Evolutionary conservation across 2,797 vertebrate genomes (phyloP).

Genomic region (Xenentodon cancila): DNA sequence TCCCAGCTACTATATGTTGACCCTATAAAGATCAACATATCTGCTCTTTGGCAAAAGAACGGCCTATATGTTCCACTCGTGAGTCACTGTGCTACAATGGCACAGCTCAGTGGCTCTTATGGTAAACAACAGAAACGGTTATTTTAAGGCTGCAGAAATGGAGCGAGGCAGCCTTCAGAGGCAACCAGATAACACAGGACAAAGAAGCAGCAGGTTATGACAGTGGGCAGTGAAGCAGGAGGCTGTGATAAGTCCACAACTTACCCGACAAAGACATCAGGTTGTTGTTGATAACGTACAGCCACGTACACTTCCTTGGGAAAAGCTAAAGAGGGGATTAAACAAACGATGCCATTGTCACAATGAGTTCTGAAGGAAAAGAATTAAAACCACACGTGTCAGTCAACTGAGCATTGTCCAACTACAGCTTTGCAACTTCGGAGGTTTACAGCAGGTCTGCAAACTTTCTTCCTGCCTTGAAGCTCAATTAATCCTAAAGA

Average conservation of each 20-base stretch:
- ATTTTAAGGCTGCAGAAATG: conserved; percentile 43
- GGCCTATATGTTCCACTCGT: neutral
- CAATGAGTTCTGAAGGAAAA: neutral
- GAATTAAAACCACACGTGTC: neutral
- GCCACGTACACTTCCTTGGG: conserved; percentile 95
- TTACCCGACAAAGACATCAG: conserved; percentile 98
- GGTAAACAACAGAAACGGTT: conserved; percentile 44
- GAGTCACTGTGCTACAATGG: neutral
- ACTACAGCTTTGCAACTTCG: no score
- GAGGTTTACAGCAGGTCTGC: no score
- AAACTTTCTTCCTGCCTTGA: no score
- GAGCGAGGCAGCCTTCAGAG: conserved; percentile 40
- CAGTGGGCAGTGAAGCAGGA: conserved; percentile 50
- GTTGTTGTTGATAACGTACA: conserved; percentile 99
- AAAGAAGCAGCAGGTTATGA: conserved; percentile 61
- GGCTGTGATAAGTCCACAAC: conserved; percentile 52
- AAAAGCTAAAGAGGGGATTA: conserved; percentile 85
- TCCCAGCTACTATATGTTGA: neutral
- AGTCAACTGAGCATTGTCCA: no score
- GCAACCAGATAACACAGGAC: conserved; percentile 56
- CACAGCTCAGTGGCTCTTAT: conserved; percentile 9
- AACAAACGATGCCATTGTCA: conserved; percentile 30
- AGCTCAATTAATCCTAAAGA: no score
- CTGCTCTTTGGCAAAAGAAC: conserved; percentile 8
- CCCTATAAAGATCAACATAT: conserved; percentile 9